phyloP scores from a whole-genome alignment of 1,140 invertebrate genomes.

The Drosophila tani region DNA sequence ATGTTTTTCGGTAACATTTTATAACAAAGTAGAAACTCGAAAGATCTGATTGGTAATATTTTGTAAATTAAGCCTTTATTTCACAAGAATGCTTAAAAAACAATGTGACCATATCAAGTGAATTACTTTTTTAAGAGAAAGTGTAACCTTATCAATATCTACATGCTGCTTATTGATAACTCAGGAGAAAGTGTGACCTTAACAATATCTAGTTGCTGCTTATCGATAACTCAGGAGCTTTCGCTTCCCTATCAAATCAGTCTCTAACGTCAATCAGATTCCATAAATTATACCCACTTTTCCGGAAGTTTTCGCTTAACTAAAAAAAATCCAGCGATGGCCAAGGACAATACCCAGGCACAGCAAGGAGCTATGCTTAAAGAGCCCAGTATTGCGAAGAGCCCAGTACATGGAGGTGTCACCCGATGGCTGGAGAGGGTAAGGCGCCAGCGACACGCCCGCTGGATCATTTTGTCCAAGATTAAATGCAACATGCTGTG shows the following conservation, averaged over 20 bases:
- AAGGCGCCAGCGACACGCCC: background rate
- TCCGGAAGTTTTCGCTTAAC: background rate
- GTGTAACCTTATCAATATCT: background rate
- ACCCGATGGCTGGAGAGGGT: background rate
- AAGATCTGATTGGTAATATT: too few species aligned
- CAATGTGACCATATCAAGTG: too few species aligned
- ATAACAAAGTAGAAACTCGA: too few species aligned
- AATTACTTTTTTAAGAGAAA: background rate
- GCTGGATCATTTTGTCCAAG: background rate
- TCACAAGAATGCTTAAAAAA: too few species aligned
- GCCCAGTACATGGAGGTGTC: background rate
- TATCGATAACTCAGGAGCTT: background rate
- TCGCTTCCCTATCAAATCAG: background rate
- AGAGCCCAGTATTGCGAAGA: background rate
- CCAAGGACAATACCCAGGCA: background rate
- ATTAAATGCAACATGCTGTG: too few species aligned
- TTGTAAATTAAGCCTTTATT: too few species aligned
- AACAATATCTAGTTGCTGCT: too few species aligned
- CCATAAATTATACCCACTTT: background rate
- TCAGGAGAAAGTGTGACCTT: too few species aligned
- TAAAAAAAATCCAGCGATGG: background rate
- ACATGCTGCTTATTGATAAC: background rate
- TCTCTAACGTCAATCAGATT: background rate
- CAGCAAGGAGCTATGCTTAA: background rate
- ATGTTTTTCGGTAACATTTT: too few species aligned